Evolutionary conservation across 2,797 vertebrate genomes (phyloP).

Genomic region (Martes flavigula): DNA sequence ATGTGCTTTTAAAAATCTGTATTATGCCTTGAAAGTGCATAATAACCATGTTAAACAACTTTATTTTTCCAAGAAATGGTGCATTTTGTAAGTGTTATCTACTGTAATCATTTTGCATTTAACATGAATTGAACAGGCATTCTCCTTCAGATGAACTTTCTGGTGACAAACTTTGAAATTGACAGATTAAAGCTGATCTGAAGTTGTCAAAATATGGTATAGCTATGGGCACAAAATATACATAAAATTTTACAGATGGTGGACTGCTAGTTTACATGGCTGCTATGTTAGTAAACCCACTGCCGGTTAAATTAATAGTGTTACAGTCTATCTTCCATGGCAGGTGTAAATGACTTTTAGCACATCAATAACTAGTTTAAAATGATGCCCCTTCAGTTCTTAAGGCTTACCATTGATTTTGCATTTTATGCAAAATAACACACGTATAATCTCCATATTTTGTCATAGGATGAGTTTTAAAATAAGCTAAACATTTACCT

Average conservation of each 20-base stretch:
- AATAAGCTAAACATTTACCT: slow-evolving; percentile 59
- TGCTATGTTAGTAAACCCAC: slow-evolving; percentile 87
- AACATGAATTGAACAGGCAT: slow-evolving; percentile 79
- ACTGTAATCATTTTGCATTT: slow-evolving; percentile 80
- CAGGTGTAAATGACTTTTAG: slow-evolving; percentile 91
- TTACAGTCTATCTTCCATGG: slow-evolving; percentile 90
- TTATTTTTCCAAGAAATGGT: slow-evolving; percentile 76
- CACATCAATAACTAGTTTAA: slow-evolving; percentile 91
- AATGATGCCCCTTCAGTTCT: slow-evolving; percentile 88
- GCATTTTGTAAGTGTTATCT: slow-evolving; percentile 79
- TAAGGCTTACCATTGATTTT: slow-evolving; percentile 90
- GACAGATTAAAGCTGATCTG: slow-evolving; percentile 82
- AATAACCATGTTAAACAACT: slow-evolving; percentile 81
- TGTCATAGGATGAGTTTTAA: slow-evolving; percentile 72
- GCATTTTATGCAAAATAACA: slow-evolving; percentile 85
- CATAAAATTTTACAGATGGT: slow-evolving; percentile 79
- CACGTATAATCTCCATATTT: slow-evolving; percentile 70
- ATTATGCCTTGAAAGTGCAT: slow-evolving; percentile 79
- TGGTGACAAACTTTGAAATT: slow-evolving; percentile 83
- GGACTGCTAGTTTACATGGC: slow-evolving; percentile 84
- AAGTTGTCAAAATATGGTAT: slow-evolving; percentile 80
- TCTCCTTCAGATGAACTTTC: slow-evolving; percentile 83
- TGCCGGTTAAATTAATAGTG: slow-evolving; percentile 91
- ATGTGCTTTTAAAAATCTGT: slow-evolving; percentile 63
- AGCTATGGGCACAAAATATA: slow-evolving; percentile 77